Base-by-base conservation (phyloP, 2,113 vertebrate species). In the Percopsis transmontana region DNA sequence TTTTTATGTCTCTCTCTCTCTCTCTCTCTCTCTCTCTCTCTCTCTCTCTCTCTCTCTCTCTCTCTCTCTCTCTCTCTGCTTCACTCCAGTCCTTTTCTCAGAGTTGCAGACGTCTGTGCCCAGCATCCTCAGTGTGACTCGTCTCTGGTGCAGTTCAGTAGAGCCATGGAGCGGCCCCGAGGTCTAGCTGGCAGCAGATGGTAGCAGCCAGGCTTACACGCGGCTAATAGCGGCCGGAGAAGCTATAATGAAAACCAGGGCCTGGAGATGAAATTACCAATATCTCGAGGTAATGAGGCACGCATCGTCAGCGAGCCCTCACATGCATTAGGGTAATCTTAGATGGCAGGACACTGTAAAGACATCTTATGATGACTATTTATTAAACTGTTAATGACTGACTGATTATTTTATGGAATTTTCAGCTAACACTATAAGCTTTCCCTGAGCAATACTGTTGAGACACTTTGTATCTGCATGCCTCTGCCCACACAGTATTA, bases 201-300 rank as follows among this genome's bases (percentile, higher is more conserved):
- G 87, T 86, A 60, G 59, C 81, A 83, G 81, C 78, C 74, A 51
- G 87, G 83, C 88, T 85, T 84, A 85, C 68, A 83, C 85, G 87
- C 81, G 66, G 70, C 81, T 90, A 89, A 91, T 87, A 81, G 79
- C 47, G 74, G 82, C 81, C 73, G 64, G 76, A 70, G 80, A 76
- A 81, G 87, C 87, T 7, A 33, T 91, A 90, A 92, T 92, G 91
- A 92, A 92, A 92, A 91, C 83, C 88, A 88, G 68, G 77, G 68
- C 85, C 86, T 88, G 89, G 90, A 90, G 91, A 92, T 90, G 84
- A 87, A 91, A 89, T 90, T 89, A 90, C 88, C 91, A 86, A 85
- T 85, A 81, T 88, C 84, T 81, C 72, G 81, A 88, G 86, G 85
- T 85, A 90, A 92, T 90, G 88, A 91, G 82, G 86, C 81, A 71